Evolutionary conservation across 2,888 invertebrate genomes (phyloP).

Genomic region (Anticlea derivata): DNA sequence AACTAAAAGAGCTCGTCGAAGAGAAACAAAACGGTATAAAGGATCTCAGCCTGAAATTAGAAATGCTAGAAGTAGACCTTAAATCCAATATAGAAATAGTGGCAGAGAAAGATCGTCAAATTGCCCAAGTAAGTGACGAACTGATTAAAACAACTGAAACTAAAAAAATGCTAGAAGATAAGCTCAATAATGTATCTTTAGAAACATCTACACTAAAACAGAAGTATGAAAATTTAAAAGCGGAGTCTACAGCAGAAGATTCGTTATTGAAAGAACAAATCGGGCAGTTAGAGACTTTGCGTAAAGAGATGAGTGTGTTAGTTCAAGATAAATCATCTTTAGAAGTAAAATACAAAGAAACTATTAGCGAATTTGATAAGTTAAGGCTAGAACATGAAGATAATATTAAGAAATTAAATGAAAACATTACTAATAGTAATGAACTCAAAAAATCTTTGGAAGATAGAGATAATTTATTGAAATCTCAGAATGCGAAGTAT

Average conservation of each 20-base stretch:
- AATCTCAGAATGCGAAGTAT: slow-evolving; percentile 56
- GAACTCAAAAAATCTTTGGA: slow-evolving; percentile 56
- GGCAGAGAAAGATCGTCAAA: slow-evolving; percentile 76
- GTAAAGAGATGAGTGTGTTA: slow-evolving; percentile 59
- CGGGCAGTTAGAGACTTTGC: slow-evolving; percentile 60
- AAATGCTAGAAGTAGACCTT: slow-evolving; percentile 75
- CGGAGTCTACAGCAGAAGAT: slow-evolving; percentile 72
- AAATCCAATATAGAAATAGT: slow-evolving; percentile 74
- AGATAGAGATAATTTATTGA: slow-evolving; percentile 65
- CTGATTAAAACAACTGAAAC: slow-evolving; percentile 63
- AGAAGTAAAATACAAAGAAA: slow-evolving; percentile 59
- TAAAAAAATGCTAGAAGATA: slow-evolving; percentile 77
- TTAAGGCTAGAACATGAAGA: slow-evolving; percentile 57
- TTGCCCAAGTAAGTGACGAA: slow-evolving; percentile 65
- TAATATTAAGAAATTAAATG: slow-evolving; percentile 54
- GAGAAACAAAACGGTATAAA: slow-evolving; percentile 70
- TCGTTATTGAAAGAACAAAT: slow-evolving; percentile 68
- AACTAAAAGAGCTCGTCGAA: slow-evolving; percentile 53
- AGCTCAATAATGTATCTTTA: slow-evolving; percentile 62
- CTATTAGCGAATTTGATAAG: slow-evolving; percentile 51
- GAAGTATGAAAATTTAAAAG: slow-evolving; percentile 69
- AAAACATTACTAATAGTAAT: slow-evolving; percentile 47
- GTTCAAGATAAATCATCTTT: slow-evolving; percentile 63
- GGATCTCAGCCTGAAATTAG: slow-evolving; percentile 68
- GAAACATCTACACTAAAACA: slow-evolving; percentile 68